Evolutionary conservation across 2,797 vertebrate genomes (phyloP), one percentile per base, ranked within the genome.

Genomic region (Pitangus sulphuratus): DNA sequence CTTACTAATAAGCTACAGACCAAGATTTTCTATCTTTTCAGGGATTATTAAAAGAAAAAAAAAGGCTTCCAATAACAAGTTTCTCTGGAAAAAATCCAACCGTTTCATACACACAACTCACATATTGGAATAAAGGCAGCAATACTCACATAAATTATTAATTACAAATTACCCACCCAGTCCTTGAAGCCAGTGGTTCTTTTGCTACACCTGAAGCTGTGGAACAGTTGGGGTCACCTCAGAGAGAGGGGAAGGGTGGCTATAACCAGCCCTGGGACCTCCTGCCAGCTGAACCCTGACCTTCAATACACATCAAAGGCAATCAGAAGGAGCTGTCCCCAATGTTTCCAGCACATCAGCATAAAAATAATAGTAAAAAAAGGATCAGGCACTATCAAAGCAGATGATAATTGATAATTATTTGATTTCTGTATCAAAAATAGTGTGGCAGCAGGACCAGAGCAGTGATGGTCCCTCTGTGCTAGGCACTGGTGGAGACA

Each of bases 1-100:
- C 53, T 87, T 74, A 54, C 42, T 90, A 90, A 92, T 68, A 91
- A 90, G 30, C 83, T 88, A 48, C 74, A 95, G 90, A 88, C 26
- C 6, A 21, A 64, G 30, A 57, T 78, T 75, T 90, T 44, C 13
- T 54, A 79, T 70, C 28, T 72, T 77, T 90, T 62, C 22, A 44
- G 69, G 84, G 28, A 53, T 70, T 77, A 39, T 54, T 37, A 28
- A 5, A 39, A 15, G 57, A 37, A 37, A 30, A n/a, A 5, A 15
- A 62, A n/a, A 5, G 2, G 0, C 33, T 91, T 84, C 45, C 53
- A 91, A 90, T 64, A 68, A 45, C 28, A 75, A 84, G 25, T 58
- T 91, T 79, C 39, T 54, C 62, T 65, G 77, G 83, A 62, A 94
- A 91, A 91, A 92, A 68, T 35, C n/a, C 57, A 75, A 44, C n/a